A percentile compares a stretch with the other conserved stretches of the same genome.
phyloP scores from a whole-genome alignment of 2,113 vertebrate genomes.

The Prionailurus bengalensis region DNA sequence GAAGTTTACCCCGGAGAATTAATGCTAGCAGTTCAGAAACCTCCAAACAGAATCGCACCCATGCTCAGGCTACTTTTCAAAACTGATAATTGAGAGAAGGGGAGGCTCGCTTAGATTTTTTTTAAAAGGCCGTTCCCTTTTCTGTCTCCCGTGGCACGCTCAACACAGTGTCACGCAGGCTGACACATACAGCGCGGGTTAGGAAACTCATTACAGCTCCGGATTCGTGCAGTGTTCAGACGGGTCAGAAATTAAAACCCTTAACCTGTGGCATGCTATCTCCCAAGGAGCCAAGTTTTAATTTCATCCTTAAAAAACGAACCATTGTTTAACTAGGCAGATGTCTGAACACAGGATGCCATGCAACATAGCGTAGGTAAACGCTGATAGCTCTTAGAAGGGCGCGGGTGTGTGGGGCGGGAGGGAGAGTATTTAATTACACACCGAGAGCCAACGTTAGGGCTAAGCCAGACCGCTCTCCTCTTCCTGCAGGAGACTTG shows the following conservation, averaged over 20 bases:
- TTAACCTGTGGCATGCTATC: conserved; percentile 41
- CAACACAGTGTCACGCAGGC: conserved; percentile 34
- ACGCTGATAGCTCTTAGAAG: fast-evolving
- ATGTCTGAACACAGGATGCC: background rate
- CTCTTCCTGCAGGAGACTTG: background rate
- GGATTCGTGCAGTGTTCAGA: conserved; percentile 48
- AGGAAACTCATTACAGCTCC: conserved; percentile 78
- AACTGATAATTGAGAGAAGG: conserved; percentile 58
- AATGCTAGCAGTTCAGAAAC: background rate
- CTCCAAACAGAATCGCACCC: background rate
- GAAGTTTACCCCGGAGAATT: background rate
- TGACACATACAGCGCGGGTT: conserved; percentile 14
- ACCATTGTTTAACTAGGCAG: conserved; percentile 30
- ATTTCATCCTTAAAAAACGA: conserved; percentile 19
- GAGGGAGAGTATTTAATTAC: too few species aligned
- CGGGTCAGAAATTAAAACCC: conserved; percentile 75
- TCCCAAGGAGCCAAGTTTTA: conserved; percentile 17
- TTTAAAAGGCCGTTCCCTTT: conserved; percentile 58
- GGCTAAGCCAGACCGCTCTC: too few species aligned
- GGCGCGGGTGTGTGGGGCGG: fast-evolving
- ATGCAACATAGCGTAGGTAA: fast-evolving
- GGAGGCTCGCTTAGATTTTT: background rate
- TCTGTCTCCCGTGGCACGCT: background rate
- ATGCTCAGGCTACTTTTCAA: conserved; percentile 51
- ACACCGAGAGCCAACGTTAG: background rate